Conservation (phyloP, 2,113 vertebrate genomes). For the Abramis brama region DNA sequence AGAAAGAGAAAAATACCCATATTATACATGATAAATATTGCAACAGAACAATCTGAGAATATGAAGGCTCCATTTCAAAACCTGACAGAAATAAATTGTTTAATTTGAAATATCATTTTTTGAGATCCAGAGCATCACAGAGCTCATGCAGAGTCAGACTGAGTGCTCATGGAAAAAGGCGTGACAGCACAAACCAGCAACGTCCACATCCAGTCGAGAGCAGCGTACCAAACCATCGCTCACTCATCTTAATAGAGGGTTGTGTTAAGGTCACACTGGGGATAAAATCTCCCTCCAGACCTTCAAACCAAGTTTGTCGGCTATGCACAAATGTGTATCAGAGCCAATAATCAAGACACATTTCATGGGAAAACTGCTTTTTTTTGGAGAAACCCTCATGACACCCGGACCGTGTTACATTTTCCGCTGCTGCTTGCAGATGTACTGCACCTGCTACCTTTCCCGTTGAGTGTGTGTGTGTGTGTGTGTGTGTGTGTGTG, state of each 20-base stretch:
- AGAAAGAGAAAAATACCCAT: conserved; percentile 19
- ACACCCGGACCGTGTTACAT: conserved; percentile 34
- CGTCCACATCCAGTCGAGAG: conserved; percentile 29
- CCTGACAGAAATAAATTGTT: not conserved
- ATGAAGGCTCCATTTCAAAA: not conserved
- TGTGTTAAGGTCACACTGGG: conserved; percentile 31
- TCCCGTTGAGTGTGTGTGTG: conserved; percentile 30
- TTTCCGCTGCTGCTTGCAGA: conserved; percentile 43
- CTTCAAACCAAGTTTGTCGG: not conserved
- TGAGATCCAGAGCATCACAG: not conserved
- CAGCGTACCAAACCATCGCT: conserved; percentile 6
- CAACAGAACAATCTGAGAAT: not conserved
- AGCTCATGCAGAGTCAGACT: not conserved
- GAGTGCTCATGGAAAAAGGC: conserved; percentile 4
- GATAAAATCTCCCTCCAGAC: conserved; percentile 29
- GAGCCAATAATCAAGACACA: conserved; percentile 28
- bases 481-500: conserved; percentile 42
- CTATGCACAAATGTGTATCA: not conserved
- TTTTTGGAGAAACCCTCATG: conserved; percentile 31
- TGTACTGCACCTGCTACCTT: conserved; percentile 46
- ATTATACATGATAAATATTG: not conserved
- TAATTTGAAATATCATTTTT: not conserved
- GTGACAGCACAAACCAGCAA: conserved; percentile 5
- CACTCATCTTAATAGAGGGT: not conserved
- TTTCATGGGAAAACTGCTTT: not conserved